Base-by-base conservation (phyloP, 1,140 invertebrate species). In the Asobara japonica region DNA sequence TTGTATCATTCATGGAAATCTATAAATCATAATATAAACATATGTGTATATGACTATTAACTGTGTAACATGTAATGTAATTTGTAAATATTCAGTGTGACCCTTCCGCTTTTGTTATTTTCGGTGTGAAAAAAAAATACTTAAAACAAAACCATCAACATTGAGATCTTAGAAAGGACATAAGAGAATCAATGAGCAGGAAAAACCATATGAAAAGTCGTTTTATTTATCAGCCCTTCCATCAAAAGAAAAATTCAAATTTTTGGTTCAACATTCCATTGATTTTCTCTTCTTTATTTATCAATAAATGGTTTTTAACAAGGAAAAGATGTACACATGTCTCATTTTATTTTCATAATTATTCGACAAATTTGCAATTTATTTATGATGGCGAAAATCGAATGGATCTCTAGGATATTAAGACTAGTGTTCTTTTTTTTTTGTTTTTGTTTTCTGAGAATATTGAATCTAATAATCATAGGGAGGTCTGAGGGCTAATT, bases 401-500 rank as follows among this genome's bases (percentile, higher is more conserved):
- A 65, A 62, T 41, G 13, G 8, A 65, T 67, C 4, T 48, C n/a
- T 74, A 56, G 22, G 20, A 27, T 3, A 25, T 56, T 56, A 56
- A 56, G 51, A 56, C 51, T 56, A 56, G 51, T 51, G 16, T 33
- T 65, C 48, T 51, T 22, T 64, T 8, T 20, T 31, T 25, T 25
- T 56, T 22, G n/a, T 65, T 45, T 51, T 22, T 64, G 2, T 20
- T 31, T 25, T 25, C 38, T 22, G 18, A 60, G 18, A 22, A 60
- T 45, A 20, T 67, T 56, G 11, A 72, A 36, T 67, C 31, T 83
- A 86, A 51, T 92, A 89, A 61, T 96, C 92, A 83, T 91, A 94
- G 60, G 94, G 92, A 82, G 89, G 91, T 78, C 92, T 83, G 69
- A 96, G 88, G 70, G 93, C 94, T 82, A 99, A 89, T 89, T 99